Evolutionary conservation across 2,888 invertebrate species (phyloP).

Genomic region (Atethmia centrago): DNA sequence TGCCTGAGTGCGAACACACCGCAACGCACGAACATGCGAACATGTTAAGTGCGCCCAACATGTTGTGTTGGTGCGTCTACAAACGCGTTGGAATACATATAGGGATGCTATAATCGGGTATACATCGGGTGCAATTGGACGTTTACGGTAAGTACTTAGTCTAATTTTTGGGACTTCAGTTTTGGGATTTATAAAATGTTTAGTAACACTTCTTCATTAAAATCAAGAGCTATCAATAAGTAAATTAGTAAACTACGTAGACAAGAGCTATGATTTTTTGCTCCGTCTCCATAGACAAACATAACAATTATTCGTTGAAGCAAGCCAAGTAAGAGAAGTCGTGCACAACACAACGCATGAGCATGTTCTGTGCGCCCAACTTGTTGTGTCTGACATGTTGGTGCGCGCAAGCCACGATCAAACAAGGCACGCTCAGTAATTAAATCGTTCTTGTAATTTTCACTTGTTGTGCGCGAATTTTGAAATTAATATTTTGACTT

Average conservation of each 20-base stretch:
- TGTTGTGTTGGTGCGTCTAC: constrained; percentile 31
- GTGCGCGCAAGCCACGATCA: constrained; percentile 28
- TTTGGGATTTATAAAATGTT: neutral
- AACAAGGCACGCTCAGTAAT: constrained; percentile 47
- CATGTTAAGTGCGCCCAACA: constrained; percentile 56
- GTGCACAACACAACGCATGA: constrained; percentile 12
- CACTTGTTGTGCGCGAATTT: constrained; percentile 27
- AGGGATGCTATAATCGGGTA: neutral
- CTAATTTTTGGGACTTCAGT: too few species aligned
- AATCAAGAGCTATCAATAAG: neutral
- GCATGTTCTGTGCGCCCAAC: constrained; percentile 37
- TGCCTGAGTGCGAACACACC: constrained; percentile 63
- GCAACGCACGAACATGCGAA: constrained; percentile 62
- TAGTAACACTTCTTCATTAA: neutral
- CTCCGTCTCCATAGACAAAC: neutral
- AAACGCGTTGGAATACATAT: constrained; percentile 34
- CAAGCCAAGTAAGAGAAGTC: neutral
- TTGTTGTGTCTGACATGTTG: constrained; percentile 48
- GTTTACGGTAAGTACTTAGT: too few species aligned
- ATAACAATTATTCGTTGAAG: neutral
- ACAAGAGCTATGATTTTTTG: neutral
- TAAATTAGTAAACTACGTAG: neutral
- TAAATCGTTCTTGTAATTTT: constrained; percentile 43
- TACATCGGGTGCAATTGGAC: constrained; percentile 23
- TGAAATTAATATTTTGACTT: constrained; percentile 42